phyloP scores from a whole-genome alignment of 1,140 invertebrate genomes.

The Drosophila sulfurigaster region DNA sequence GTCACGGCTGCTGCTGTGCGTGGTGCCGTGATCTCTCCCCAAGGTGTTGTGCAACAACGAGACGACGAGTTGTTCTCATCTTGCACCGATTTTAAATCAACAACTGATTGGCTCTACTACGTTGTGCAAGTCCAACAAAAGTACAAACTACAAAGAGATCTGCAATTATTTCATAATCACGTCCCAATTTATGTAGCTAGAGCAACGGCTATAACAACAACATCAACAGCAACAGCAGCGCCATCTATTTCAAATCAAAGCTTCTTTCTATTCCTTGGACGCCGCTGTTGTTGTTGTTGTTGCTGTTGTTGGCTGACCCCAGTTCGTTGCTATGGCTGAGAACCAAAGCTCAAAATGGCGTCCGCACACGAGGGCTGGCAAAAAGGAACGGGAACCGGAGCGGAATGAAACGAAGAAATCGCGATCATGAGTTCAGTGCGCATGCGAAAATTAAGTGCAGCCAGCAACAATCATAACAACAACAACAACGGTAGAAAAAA shows the following conservation, averaged over 20 bases:
- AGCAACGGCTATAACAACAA: slow-evolving; percentile 23
- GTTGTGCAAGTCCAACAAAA: slow-evolving; percentile 68
- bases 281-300: slow-evolving; percentile 52
- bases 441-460: slow-evolving; percentile 83
- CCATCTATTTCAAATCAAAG: slow-evolving; percentile 74
- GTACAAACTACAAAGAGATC: slow-evolving; percentile 56
- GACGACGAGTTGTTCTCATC: slow-evolving; percentile 26
- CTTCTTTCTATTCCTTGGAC: slow-evolving; percentile 78
- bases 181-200: slow-evolving; percentile 76
- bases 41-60: slow-evolving; percentile 47
- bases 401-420: slow-evolving; percentile 70
- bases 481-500: slow-evolving; percentile 30
- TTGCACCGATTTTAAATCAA: slow-evolving; percentile 32
- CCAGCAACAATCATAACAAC: slow-evolving; percentile 76
- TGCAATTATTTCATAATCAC: slow-evolving; percentile 82
- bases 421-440: slow-evolving; percentile 76
- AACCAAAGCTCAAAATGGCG: slow-evolving; percentile 74
- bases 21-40: slow-evolving; percentile 47
- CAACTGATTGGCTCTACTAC: slow-evolving; percentile 29
- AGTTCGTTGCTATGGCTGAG: slow-evolving; percentile 57
- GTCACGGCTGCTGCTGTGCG: slow-evolving; percentile 34
- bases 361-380: slow-evolving; percentile 48
- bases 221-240: slow-evolving; percentile 33
- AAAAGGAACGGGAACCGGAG: slow-evolving; percentile 56
- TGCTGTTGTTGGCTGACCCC: slow-evolving; percentile 58